Evolutionary conservation across 2,797 vertebrate species (phyloP).

Genomic region (Sebastolobus alascanus): DNA sequence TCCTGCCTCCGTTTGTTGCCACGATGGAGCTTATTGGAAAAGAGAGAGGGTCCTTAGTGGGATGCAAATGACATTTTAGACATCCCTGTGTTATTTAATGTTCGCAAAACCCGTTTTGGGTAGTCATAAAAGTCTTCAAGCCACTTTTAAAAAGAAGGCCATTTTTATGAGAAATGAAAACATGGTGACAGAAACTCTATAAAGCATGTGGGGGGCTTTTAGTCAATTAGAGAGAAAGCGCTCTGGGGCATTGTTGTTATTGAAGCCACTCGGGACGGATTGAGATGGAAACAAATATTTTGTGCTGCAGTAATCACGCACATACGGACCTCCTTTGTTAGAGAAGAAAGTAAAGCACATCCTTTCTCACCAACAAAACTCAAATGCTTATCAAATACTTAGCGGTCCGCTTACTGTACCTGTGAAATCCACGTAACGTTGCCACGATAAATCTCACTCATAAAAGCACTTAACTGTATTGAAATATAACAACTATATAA

Average conservation of each 20-base stretch:
- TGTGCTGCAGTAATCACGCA: constrained; percentile 58
- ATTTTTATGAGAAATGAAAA: constrained; percentile 86
- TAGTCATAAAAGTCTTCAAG: constrained; percentile 79
- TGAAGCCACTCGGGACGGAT: constrained; percentile 65
- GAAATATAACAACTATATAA: constrained; percentile 68
- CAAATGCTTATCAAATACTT: constrained; percentile 20
- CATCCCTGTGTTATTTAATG: constrained; percentile 75
- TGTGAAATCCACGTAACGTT: constrained; percentile 43
- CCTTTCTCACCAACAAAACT: constrained; percentile 38
- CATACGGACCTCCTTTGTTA: constrained; percentile 45
- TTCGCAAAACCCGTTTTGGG: constrained; percentile 73
- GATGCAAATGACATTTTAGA: constrained; percentile 70
- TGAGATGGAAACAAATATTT: constrained; percentile 72
- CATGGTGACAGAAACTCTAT: constrained; percentile 85
- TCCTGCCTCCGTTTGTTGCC: constrained; percentile 39
- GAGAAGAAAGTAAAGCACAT: constrained; percentile 50
- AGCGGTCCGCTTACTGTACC: constrained; percentile 32
- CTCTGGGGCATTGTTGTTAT: constrained; percentile 75
- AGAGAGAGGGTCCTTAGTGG: constrained; percentile 58
- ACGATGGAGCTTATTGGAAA: constrained; percentile 63
- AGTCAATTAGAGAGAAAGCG: constrained; percentile 83
- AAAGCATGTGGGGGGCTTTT: constrained; percentile 85
- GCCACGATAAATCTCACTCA: constrained; percentile 60
- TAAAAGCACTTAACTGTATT: constrained; percentile 76
- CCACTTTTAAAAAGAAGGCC: constrained; percentile 77